Percentiles rank a stretch among this genome's conserved stretches.
Conservation (phyloP, 2,797 vertebrate genomes). For the Pseudochromis fuscus region DNA sequence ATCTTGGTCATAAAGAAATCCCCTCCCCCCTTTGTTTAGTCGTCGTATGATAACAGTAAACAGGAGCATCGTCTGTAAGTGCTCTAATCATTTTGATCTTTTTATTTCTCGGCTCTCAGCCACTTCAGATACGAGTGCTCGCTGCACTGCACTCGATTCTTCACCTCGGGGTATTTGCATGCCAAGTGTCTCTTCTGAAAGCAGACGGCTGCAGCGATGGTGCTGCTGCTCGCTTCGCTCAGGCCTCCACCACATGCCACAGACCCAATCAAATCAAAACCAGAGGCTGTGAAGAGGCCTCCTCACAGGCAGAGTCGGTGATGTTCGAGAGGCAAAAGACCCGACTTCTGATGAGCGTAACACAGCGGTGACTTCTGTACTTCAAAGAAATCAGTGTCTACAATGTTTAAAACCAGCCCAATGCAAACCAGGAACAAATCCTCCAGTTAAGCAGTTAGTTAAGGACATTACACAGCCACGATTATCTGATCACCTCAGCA, state of each 20-base stretch:
- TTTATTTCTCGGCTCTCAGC: slow-evolving; percentile 44
- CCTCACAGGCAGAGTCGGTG: slow-evolving; percentile 4
- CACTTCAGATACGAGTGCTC: slow-evolving; percentile 29
- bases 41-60: slow-evolving; percentile 28
- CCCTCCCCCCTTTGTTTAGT: slow-evolving; percentile 32
- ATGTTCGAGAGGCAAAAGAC: slow-evolving; percentile 19
- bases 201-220: slow-evolving; percentile 22
- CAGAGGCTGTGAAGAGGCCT: slow-evolving; percentile 33
- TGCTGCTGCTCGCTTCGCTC: slow-evolving; percentile 26
- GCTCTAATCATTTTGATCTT: slow-evolving; percentile 24
- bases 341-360: background rate
- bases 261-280: slow-evolving; percentile 23
- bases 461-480: slow-evolving; percentile 24
- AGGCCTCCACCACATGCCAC: slow-evolving; percentile 23
- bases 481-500: slow-evolving; percentile 35
- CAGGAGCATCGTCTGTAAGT: slow-evolving; percentile 18
- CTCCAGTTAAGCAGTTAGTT: slow-evolving; percentile 5
- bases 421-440: slow-evolving; percentile 13
- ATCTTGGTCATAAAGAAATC: slow-evolving; percentile 40
- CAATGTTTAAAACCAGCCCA: slow-evolving; percentile 4
- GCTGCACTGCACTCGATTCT: slow-evolving; percentile 41
- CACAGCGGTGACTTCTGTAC: background rate
- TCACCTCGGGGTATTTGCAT: slow-evolving; percentile 34
- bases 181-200: slow-evolving; percentile 50
- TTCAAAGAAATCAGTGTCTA: background rate